Evolutionary conservation across 2,888 invertebrate species (phyloP), one percentile per base, ranked within the genome.

Genomic region (Pyrrhia umbra): DNA sequence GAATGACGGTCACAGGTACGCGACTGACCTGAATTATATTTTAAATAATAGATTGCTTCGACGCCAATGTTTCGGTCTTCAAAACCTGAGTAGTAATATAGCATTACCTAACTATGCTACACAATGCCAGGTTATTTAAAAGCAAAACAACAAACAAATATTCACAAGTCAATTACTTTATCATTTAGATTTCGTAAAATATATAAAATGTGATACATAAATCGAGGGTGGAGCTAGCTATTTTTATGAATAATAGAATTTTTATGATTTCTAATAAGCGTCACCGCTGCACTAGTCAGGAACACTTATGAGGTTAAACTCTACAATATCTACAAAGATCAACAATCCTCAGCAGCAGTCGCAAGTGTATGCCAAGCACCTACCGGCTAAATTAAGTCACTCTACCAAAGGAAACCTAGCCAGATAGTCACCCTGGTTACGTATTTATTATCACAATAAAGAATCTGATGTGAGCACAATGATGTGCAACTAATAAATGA

Each of bases 11-110:
- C 92, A 90, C 83, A 85, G 85, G 85, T 82, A 82, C 83, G 84
- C 79, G 74, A 76, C 75, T 91, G 92, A 91, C 92, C 92, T 88
- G 89, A 86, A 91, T 92, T 87, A 81, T 65, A 86, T 90, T 81
- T 70, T 73, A 57, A 81, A 75, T 70, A 79, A 79, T 76, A 81
- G 73, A 75, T 73, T 67, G 60, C 69, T 68, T 70, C 56, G 52
- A 61, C 58, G 61, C 30, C 61, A 68, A 61, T 68, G 59, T 68
- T 70, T 63, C 61, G 63, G 61, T 76, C 56, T 59, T 56, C 43
- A 46, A 16, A 58, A 50, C 37, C 34, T 20, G 13, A 43, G 15
- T 8, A 50, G 16, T 37, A n/a, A 46, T 58, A 23, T 55, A 54
- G 6, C 42, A 64, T 64, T 64, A 52, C 43, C 9, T 16, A 15